Evolutionary conservation across 2,797 vertebrate genomes (phyloP).

Genomic region (Petrocephalus sullivani): DNA sequence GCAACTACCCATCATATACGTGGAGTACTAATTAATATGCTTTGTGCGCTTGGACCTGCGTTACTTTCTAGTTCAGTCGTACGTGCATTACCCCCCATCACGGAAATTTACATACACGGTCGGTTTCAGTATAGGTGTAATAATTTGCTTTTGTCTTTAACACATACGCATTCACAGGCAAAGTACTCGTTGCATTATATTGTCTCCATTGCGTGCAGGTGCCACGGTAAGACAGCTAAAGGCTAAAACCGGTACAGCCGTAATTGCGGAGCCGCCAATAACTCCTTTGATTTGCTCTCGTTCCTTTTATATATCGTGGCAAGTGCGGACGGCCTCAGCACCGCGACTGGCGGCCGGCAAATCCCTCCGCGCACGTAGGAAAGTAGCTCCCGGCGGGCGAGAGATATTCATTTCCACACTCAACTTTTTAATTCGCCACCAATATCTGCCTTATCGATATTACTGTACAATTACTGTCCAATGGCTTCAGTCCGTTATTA

Average conservation of each 20-base stretch:
- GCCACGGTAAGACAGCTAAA: not conserved
- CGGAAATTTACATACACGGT: not conserved
- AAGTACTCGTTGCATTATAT: not conserved
- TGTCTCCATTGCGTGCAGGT: not conserved
- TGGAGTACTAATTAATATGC: not conserved
- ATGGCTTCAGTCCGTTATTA: not conserved
- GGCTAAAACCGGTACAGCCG: not conserved
- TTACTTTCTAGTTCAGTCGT: not conserved
- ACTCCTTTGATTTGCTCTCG: not conserved
- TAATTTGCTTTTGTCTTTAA: not conserved
- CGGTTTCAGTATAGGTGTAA: not conserved
- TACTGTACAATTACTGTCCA: not conserved
- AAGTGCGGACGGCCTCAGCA: constrained; percentile 68
- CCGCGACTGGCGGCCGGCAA: constrained; percentile 62
- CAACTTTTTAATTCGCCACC: not conserved
- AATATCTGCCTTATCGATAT: not conserved
- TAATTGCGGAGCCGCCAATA: not conserved
- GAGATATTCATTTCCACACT: not conserved
- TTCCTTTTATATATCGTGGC: constrained; percentile 51
- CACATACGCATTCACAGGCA: not conserved
- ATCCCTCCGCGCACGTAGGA: constrained; percentile 66
- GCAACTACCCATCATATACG: not conserved
- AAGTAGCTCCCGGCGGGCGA: constrained; percentile 57
- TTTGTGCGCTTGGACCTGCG: not conserved
- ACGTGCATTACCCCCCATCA: not conserved